phyloP scores from a whole-genome alignment of 2,113 vertebrate genomes.

The Ibidorhyncha struthersii region DNA sequence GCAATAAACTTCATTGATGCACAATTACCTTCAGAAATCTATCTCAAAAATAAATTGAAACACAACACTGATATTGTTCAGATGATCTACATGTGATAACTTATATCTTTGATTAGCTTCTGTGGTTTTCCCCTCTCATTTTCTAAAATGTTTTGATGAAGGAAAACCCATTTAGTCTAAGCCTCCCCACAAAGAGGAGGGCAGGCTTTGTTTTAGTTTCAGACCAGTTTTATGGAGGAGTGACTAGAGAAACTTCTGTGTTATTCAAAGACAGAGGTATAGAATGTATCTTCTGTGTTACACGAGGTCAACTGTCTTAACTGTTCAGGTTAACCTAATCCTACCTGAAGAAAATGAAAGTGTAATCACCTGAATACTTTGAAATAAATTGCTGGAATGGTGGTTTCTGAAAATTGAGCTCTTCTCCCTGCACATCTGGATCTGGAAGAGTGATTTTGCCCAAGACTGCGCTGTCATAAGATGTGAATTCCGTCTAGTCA shows the following conservation, averaged over 20 bases:
- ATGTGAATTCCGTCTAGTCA: rapidly evolving
- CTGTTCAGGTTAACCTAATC: not conserved
- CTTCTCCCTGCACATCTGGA: not conserved
- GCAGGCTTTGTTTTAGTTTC: not conserved
- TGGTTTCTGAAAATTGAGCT: not conserved
- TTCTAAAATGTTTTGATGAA: not conserved
- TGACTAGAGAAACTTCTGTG: not conserved
- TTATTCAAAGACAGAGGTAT: not conserved
- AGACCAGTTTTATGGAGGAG: not conserved
- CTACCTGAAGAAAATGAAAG: not conserved
- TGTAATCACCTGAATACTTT: not conserved
- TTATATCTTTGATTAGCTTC: not conserved
- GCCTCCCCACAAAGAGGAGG: not conserved
- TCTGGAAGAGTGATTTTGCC: not conserved
- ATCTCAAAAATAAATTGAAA: not conserved
- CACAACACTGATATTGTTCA: not conserved
- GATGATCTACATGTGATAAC: not conserved
- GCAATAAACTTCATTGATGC: not conserved
- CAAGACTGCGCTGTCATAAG: not conserved
- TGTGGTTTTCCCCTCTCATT: rapidly evolving
- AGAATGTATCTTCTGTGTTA: not conserved
- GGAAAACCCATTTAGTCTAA: not conserved
- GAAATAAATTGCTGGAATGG: not conserved
- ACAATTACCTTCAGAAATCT: not conserved
- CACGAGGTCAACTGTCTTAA: not conserved